These are phyloP conservation scores for Sparus aurata DNA, from an alignment of 2,797 vertebrate species.

Conservation along the genomic window DNA sequence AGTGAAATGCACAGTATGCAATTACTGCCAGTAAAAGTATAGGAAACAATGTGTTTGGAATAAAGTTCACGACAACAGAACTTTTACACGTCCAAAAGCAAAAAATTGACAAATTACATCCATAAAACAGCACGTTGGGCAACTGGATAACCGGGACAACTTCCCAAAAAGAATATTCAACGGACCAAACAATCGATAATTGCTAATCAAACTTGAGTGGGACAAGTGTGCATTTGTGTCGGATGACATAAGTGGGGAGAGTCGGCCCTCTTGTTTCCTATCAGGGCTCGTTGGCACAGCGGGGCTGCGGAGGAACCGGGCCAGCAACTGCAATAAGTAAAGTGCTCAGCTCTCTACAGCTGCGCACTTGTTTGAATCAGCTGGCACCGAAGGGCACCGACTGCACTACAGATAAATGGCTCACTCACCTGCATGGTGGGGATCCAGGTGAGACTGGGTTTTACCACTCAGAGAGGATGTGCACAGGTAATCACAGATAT, in stretches of 20 bases:
- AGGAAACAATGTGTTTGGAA: too few relatives aligned
- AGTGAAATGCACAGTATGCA: too few relatives aligned
- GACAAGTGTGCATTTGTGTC: conserved; percentile 24
- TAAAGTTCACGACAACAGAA: too few relatives aligned
- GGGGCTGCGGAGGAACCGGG: conserved; percentile 43
- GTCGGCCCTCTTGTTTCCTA: conserved; percentile 36
- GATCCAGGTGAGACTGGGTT: conserved; percentile 41
- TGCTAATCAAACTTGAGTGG: conserved; percentile 6
- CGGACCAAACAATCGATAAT: not conserved
- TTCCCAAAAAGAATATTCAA: not conserved
- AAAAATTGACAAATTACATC: too few relatives aligned
- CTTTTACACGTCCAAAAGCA: too few relatives aligned
- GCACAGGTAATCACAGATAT: conserved; percentile 30
- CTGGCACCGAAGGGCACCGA: conserved; percentile 50
- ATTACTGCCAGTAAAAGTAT: too few relatives aligned
- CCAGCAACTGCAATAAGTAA: conserved; percentile 55
- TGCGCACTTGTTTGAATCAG: conserved; percentile 60
- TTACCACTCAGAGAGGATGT: conserved; percentile 7
- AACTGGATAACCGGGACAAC: too few relatives aligned
- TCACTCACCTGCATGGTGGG: conserved; percentile 40
- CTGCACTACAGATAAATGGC: conserved; percentile 52
- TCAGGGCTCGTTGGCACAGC: conserved; percentile 39
- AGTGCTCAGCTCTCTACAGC: conserved; percentile 56
- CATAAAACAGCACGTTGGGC: too few relatives aligned
- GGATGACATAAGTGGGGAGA: conserved; percentile 28